Percentiles rank a stretch among this genome's conserved stretches.
Evolutionary conservation across 2,888 invertebrate genomes (phyloP).

Genomic region (Eumacrocentrus americanus): DNA sequence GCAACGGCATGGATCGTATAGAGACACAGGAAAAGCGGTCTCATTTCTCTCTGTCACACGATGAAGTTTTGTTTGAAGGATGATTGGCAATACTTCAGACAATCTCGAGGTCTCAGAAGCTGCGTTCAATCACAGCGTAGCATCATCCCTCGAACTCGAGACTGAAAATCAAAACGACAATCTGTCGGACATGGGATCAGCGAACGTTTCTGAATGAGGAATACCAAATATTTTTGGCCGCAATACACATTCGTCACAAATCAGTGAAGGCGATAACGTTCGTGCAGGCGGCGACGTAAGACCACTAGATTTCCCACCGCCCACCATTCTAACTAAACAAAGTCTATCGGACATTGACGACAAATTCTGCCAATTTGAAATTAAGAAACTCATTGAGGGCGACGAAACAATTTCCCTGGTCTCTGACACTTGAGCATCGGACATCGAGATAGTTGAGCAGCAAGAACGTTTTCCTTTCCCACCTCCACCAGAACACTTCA

Average conservation of each 20-base stretch:
- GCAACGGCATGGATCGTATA: constrained; percentile 53
- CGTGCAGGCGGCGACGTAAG: constrained; percentile 59
- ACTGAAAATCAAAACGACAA: constrained; percentile 91
- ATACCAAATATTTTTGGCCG: constrained; percentile 94
- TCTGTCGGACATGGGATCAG: constrained; percentile 96
- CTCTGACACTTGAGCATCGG: constrained; percentile 97
- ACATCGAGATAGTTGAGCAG: constrained; percentile 91
- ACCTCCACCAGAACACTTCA: constrained; percentile 56
- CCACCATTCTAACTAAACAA: constrained; percentile 66
- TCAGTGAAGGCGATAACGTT: constrained; percentile 76
- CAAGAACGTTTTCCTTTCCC: constrained; percentile 65
- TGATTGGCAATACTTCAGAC: constrained; percentile 90
- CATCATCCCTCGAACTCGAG: constrained; percentile 86
- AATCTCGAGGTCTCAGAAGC: constrained; percentile 95
- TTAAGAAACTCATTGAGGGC: constrained; percentile 73
- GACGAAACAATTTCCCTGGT: constrained; percentile 97
- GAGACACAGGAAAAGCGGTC: constrained; percentile 61
- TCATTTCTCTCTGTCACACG: constrained; percentile 82
- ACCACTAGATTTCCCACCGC: constrained; percentile 56
- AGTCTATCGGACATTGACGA: constrained; percentile 96
- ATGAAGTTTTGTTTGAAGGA: constrained; percentile 73
- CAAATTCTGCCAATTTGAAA: constrained; percentile 98
- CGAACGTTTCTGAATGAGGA: constrained; percentile 90
- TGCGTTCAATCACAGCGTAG: constrained; percentile 93
- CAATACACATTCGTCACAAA: constrained; percentile 95